Evolutionary conservation across 1,140 invertebrate genomes (phyloP), one percentile per base, ranked within the genome.

Genomic region (Phortica variegata): DNA sequence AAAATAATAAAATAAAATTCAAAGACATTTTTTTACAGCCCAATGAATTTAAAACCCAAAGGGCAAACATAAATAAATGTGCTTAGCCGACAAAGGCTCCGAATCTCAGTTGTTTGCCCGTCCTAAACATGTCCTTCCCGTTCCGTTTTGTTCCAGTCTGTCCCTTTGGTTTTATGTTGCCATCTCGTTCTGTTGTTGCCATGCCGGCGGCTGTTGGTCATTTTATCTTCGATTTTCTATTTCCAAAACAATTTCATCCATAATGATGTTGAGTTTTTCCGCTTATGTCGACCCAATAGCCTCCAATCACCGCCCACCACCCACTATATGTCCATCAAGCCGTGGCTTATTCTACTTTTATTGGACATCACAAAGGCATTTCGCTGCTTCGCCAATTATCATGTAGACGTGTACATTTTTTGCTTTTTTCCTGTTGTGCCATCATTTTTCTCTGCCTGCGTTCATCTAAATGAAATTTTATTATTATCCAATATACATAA

Each of bases 171-270:
- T 48, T 41, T 33, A 37, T 34, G 10, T 38, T 59, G 54, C 56
- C 49, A 45, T 59, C 53, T 52, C 41, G 51, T 56, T 63, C 43
- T 38, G 54, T 47, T 49, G 56, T 49, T 56, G 47, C 49, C 49
- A 56, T 43, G 52, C 60, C 49, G 44, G 31, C 47, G 56, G 60
- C 60, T 49, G 47, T 51, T 63, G 60, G 53, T 63, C 56, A 63
- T 57, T 59, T 63, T 54, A 56, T 57, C 47, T 55, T 57, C 60
- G 60, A 63, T 63, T 60, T 63, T 59, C 60, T 58, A 56, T 62
- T 63, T 62, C 52, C 48, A 63, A 63, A 63, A 56, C 61, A 63
- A 59, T 63, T 59, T 50, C 52, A 56, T 40, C 45, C 42, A 51
- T 62, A 62, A 62, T 62, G 56, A 56, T 62, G 56, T 49, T 44